Base-by-base conservation (phyloP, 64 coral and sea anemone species). In the Pachyseris speciosa region DNA sequence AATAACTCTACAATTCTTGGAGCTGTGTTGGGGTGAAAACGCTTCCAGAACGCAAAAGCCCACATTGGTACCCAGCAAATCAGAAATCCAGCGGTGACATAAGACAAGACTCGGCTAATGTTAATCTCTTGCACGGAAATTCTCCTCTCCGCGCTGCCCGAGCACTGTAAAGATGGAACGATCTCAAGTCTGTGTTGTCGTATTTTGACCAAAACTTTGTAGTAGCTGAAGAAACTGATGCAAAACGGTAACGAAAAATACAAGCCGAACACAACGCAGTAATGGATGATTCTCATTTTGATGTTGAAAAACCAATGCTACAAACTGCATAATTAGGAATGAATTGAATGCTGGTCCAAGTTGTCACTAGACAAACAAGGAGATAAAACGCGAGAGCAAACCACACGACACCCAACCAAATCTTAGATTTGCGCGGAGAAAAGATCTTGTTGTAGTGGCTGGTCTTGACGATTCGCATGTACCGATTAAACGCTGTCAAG, bases 381-480 rank as follows among this genome's bases (percentile, higher is more conserved):
- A 68, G 13, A 58, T 85, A 85, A 5, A 67, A 24, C 9, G 61
- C 83, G 32, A 43, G n/a, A 16, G 25, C 15, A 29, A 85, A 22
- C 83, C 59, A 85, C n/a, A 85, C 36, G 61, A 20, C 2, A 67
- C 59, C 34, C 59, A 85, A 34, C 39, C 59, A 67, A 15, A 68
- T 69, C 25, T 67, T 31, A 0, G 61, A 67, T 30, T 37, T 65
- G 1, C 37, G 39, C 29, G 61, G 39, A 27, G 83, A 67, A 33
- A 85, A 85, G 5, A 85, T 17, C 37, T 44, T 85, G n/a, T 85
- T 67, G 43, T 85, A 85, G 24, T 22, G 19, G 9, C 50, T 61
- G 7, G 60, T 85, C 13, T 67, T 42, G 37, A 85, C 83, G 64
- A 85, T 68, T n/a, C 83, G 61, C 59, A 85, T 69, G 59, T 67